These are phyloP conservation scores for Bos indicus DNA, from an alignment of 2,113 vertebrate species.

Conservation along the genomic window DNA sequence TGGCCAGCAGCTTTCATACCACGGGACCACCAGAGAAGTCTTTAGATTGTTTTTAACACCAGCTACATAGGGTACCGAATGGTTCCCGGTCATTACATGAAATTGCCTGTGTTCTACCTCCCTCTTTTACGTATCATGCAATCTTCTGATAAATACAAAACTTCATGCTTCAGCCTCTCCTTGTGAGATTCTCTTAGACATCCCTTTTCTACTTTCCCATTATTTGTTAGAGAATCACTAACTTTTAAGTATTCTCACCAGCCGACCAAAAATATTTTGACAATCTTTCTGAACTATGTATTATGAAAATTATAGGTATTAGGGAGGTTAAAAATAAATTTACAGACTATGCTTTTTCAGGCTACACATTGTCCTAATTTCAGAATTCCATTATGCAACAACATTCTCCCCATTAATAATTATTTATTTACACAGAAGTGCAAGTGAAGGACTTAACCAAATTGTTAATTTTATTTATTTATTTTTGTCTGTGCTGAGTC, in stretches of 20 bases:
- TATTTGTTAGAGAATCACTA: not conserved
- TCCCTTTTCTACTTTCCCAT: not conserved
- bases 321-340: slow-evolving; percentile 6
- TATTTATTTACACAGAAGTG: not conserved
- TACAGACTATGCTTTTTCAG: not conserved
- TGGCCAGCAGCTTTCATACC: not conserved
- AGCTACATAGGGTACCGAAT: not conserved
- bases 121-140: not conserved
- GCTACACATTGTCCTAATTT: not conserved
- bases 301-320: slow-evolving; percentile 35
- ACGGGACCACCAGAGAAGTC: not conserved
- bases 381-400: not conserved
- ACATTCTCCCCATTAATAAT: not conserved
- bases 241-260: slow-evolving; percentile 4
- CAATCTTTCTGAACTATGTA: slow-evolving; percentile 5
- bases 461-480: not conserved
- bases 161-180: not conserved
- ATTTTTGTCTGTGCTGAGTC: not conserved
- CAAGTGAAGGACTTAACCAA: not conserved
- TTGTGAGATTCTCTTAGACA: not conserved
- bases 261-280: slow-evolving; percentile 40
- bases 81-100: not conserved
- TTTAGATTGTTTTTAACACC: not conserved
- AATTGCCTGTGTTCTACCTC: not conserved
- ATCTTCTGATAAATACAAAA: not conserved